Evolutionary conservation across 1,140 invertebrate genomes (phyloP).

Genomic region (Lepidotrigona ventralis): DNA sequence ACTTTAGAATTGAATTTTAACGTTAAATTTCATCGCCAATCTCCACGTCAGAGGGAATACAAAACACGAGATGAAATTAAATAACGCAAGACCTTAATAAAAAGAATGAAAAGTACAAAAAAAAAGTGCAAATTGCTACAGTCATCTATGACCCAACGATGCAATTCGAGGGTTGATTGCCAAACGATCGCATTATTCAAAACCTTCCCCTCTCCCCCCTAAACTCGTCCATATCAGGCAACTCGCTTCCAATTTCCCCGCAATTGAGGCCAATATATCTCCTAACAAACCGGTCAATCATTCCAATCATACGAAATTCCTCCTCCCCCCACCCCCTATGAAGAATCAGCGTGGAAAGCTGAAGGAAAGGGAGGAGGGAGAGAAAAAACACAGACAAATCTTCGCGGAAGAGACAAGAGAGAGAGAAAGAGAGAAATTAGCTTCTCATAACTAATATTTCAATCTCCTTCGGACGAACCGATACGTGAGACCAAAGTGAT

Average conservation of each 20-base stretch:
- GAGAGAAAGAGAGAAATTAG: background rate
- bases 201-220: background rate
- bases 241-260: background rate
- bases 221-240: background rate
- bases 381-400: background rate
- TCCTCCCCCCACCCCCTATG: accelerated
- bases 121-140: too few relatives aligned
- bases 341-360: too few relatives aligned
- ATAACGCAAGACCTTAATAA: too few relatives aligned
- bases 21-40: too few relatives aligned
- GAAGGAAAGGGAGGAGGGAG: too few relatives aligned
- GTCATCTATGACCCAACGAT: background rate
- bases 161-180: background rate
- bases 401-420: too few relatives aligned
- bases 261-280: background rate
- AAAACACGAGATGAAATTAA: too few relatives aligned
- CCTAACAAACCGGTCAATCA: background rate
- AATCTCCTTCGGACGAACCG: conserved; percentile 12
- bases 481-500: conserved; percentile 55
- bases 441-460: conserved; percentile 1
- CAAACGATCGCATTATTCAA: background rate
- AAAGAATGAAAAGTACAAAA: too few relatives aligned
- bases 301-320: background rate
- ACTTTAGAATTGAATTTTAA: too few relatives aligned
- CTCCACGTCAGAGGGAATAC: too few relatives aligned